Evolutionary conservation across 2,888 invertebrate genomes (phyloP), one percentile per base, ranked within the genome.

Genomic region (Pyrocoelia pectoralis): DNA sequence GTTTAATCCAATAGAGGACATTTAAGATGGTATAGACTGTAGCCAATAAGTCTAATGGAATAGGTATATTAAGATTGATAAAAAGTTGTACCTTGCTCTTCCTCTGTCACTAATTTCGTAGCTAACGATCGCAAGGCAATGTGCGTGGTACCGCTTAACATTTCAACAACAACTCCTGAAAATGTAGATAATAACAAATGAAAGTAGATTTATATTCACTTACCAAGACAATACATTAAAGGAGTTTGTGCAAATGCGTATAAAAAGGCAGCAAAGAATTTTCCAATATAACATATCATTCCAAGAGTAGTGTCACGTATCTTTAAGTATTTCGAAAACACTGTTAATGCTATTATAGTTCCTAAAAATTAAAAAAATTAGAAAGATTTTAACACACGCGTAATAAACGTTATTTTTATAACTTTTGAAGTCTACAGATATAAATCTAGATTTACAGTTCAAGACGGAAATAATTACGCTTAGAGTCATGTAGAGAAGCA

Each of bases 231-330:
- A 77, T 93, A 89, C 72, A 91, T 89, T 86, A 89, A 89, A 5
- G 88, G 86, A 57, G 87, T 86, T 0, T 88, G 86, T 1, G 93
- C 89, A 75, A 92, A 93, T 0, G 93, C 92, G 72, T 92, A 93
- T 70, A 93, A 89, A 69, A 93, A 88, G 48, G 90, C 89, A 1
- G 92, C 88, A 13, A 91, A 81, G 61, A 93, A 91, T 81, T 93
- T 93, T 74, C 93, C 93, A 72, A 88, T 86, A 74, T 91, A 91
- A 1, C 93, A 92, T 77, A 93, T 86, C 1, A 92, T 88, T 14
- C 93, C 93, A 17, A 93, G 88, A n/a, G 91, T 83, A 0, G 92
- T 89, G 74, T 93, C 93, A 68, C 92, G 91, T 65, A 91, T 86
- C 79, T 92, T 89, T 64, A 93, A 78, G 65, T 88, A 81, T 74